Evolutionary conservation across 2,113 vertebrate genomes (phyloP).

Genomic region (Larimichthys polyactis): DNA sequence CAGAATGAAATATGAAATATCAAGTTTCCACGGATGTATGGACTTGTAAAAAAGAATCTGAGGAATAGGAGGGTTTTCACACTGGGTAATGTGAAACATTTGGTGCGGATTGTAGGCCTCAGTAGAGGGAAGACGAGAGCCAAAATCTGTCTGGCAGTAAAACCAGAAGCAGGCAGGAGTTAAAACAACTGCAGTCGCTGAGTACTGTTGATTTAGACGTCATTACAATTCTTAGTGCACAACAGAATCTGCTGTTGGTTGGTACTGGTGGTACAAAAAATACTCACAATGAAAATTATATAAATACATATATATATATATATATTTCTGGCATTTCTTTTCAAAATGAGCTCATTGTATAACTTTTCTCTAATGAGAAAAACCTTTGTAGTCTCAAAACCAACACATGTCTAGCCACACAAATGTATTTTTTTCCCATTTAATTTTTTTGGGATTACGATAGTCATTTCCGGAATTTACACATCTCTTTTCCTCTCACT

Average conservation of each 20-base stretch:
- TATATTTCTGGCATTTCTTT: no score
- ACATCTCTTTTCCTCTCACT: not conserved
- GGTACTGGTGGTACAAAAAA: not conserved
- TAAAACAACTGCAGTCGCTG: constrained; percentile 85
- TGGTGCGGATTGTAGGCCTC: constrained; percentile 95
- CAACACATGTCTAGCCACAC: not conserved
- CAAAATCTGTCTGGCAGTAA: constrained; percentile 89
- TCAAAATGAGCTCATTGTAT: not conserved
- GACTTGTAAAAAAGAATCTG: constrained; percentile 98
- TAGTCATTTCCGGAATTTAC: not conserved
- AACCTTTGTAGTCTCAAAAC: not conserved
- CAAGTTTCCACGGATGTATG: constrained; percentile 97
- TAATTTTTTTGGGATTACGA: no score
- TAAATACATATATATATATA: no score
- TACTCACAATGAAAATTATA: not conserved
- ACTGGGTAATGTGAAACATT: constrained; percentile 99
- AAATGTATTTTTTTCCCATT: no score
- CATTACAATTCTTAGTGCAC: constrained; percentile 70
- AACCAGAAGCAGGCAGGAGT: constrained; percentile 89
- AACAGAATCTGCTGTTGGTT: constrained; percentile 42
- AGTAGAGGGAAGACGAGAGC: constrained; percentile 87
- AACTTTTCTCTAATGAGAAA: not conserved
- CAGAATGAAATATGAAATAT: constrained; percentile 99
- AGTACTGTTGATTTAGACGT: constrained; percentile 89
- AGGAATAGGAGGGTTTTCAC: constrained; percentile 99